Conservation (phyloP, 2,113 vertebrate genomes). For the Vimba vimba region DNA sequence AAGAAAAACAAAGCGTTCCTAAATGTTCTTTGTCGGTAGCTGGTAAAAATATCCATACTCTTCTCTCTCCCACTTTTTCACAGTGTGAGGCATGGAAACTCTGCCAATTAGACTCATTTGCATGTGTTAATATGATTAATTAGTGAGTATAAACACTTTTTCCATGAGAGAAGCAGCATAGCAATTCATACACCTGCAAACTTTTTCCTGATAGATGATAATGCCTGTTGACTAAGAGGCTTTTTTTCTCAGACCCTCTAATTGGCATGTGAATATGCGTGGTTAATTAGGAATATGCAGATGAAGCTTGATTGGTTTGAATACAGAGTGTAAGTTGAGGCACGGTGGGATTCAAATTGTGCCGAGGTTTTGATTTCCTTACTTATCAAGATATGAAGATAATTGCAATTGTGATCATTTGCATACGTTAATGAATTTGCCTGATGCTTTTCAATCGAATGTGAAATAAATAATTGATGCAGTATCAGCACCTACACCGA, state of each 20-base stretch:
- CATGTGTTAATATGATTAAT: constrained; percentile 86
- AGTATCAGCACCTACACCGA: constrained; percentile 72
- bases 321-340: constrained; percentile 76
- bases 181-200: constrained; percentile 78
- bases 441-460: constrained; percentile 74
- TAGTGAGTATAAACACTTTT: constrained; percentile 82
- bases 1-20: constrained; percentile 2
- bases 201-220: constrained; percentile 74
- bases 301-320: constrained; percentile 82
- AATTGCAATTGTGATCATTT: constrained; percentile 82
- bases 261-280: constrained; percentile 82
- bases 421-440: constrained; percentile 83
- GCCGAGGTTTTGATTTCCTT: constrained; percentile 76
- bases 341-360: constrained; percentile 72
- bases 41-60: constrained; percentile 80
- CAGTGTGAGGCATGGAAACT: constrained; percentile 72
- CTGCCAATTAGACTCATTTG: constrained; percentile 81
- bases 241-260: constrained; percentile 78
- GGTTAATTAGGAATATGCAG: constrained; percentile 81
- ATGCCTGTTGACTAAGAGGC: constrained; percentile 75
- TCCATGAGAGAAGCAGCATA: constrained; percentile 74
- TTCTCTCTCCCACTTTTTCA: constrained; percentile 63
- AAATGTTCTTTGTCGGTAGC: constrained; percentile 76
- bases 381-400: constrained; percentile 75
- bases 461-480: constrained; percentile 80